Evolutionary conservation across 2,113 vertebrate genomes (phyloP).

Genomic region (Python bivittatus): DNA sequence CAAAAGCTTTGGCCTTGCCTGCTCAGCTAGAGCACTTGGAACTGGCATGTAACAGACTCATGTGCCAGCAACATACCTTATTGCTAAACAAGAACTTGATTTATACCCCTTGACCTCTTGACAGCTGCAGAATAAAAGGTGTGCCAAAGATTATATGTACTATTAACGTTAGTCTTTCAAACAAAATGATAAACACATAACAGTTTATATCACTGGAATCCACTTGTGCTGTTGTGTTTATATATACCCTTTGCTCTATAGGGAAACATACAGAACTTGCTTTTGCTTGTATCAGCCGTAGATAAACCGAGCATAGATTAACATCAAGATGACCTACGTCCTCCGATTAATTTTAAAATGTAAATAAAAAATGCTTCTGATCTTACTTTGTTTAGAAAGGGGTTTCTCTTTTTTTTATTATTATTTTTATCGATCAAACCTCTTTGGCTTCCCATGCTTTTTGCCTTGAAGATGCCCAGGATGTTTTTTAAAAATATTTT

Average conservation of each 20-base stretch:
- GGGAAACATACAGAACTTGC: not conserved
- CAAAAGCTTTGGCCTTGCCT: not conserved
- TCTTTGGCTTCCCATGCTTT: not conserved
- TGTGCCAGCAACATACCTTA: not conserved
- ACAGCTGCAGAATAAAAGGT: not conserved
- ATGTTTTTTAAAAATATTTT: not conserved
- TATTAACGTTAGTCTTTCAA: not conserved
- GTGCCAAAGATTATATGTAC: not conserved
- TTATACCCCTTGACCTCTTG: not conserved
- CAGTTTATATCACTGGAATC: not conserved
- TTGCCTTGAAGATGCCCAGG: not conserved
- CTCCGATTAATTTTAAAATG: not conserved
- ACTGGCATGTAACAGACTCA: not conserved
- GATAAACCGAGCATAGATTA: not conserved
- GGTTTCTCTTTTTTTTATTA: not conserved
- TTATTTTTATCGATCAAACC: not conserved
- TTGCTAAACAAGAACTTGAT: not conserved
- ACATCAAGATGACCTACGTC: not conserved
- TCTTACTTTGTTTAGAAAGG: not conserved
- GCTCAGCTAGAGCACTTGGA: not conserved
- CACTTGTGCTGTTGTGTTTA: not conserved
- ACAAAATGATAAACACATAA: not conserved
- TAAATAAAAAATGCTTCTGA: not conserved
- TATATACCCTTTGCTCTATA: not conserved
- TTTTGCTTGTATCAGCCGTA: not conserved